These are phyloP conservation scores for Hyphantria cunea DNA, from an alignment of 1,140 invertebrate genomes.

Conservation along the genomic window DNA sequence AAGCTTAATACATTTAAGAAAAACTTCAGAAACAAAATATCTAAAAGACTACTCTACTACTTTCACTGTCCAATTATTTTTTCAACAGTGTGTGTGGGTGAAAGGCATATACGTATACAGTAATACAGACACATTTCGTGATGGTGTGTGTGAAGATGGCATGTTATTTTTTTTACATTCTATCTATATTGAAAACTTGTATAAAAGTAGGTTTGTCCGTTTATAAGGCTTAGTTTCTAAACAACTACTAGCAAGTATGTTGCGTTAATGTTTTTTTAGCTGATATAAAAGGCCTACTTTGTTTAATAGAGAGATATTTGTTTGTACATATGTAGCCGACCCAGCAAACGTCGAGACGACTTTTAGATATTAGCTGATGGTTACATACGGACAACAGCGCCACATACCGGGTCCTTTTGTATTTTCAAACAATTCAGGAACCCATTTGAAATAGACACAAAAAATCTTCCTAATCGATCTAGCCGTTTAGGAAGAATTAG, in stretches of 20 bases:
- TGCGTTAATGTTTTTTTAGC: constrained; percentile 51
- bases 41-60: constrained; percentile 33
- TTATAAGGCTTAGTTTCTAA: constrained; percentile 63
- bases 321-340: too few relatives aligned
- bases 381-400: too few relatives aligned
- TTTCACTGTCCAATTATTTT: constrained; percentile 33
- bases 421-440: too few relatives aligned
- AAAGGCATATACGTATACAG: constrained; percentile 65
- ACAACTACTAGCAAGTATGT: constrained; percentile 41
- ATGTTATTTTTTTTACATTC: constrained; percentile 54
- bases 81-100: constrained; percentile 51
- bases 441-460: too few relatives aligned
- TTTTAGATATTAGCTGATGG: too few relatives aligned
- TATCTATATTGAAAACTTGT: constrained; percentile 62
- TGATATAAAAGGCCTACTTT: constrained; percentile 7
- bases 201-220: constrained; percentile 66
- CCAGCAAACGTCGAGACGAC: too few relatives aligned
- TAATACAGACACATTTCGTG: constrained; percentile 40
- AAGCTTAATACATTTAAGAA: too few relatives aligned
- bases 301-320: too few relatives aligned
- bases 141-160: constrained; percentile 58
- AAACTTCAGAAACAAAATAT: too few relatives aligned
- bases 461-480: too few relatives aligned
- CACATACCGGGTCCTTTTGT: too few relatives aligned
- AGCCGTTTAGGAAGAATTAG: too few relatives aligned